phyloP scores from a whole-genome alignment of 2,888 invertebrate genomes.

The Ophioninae sp. region DNA sequence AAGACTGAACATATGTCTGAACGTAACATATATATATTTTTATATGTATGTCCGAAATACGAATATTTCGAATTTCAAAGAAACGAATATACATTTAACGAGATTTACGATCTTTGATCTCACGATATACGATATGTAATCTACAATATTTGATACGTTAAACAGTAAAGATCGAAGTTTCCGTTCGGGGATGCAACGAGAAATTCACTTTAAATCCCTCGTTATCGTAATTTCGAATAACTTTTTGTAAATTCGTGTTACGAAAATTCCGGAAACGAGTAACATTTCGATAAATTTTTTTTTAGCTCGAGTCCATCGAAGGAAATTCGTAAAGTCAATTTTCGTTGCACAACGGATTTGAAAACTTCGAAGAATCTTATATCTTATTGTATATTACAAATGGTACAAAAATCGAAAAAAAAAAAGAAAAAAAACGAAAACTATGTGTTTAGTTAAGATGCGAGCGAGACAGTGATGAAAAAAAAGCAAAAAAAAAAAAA shows the following conservation, averaged over 20 bases:
- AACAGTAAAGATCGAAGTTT: background rate
- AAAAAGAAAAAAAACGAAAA: slow-evolving; percentile 5
- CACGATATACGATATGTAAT: background rate
- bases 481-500: slow-evolving; percentile 46
- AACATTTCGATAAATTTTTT: too few species aligned
- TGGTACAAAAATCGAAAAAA: background rate
- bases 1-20: slow-evolving; percentile 48
- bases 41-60: slow-evolving; percentile 2
- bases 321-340: too few species aligned
- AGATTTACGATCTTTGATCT: background rate
- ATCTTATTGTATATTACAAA: background rate
- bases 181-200: too few species aligned
- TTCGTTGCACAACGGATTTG: too few species aligned
- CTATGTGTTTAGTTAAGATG: slow-evolving; percentile 47
- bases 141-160: background rate
- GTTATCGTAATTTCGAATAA: too few species aligned
- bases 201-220: too few species aligned
- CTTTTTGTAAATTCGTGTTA: too few species aligned
- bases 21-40: slow-evolving; percentile 38
- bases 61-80: background rate
- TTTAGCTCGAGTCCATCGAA: too few species aligned
- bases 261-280: too few species aligned
- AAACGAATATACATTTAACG: background rate
- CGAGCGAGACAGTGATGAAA: slow-evolving; percentile 55
- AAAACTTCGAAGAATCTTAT: too few species aligned